Percentiles rank a stretch among this genome's conserved stretches.
These are phyloP conservation scores for Dolichoris vasculosae DNA, from an alignment of 1,140 invertebrate species.

Conservation along the genomic window DNA sequence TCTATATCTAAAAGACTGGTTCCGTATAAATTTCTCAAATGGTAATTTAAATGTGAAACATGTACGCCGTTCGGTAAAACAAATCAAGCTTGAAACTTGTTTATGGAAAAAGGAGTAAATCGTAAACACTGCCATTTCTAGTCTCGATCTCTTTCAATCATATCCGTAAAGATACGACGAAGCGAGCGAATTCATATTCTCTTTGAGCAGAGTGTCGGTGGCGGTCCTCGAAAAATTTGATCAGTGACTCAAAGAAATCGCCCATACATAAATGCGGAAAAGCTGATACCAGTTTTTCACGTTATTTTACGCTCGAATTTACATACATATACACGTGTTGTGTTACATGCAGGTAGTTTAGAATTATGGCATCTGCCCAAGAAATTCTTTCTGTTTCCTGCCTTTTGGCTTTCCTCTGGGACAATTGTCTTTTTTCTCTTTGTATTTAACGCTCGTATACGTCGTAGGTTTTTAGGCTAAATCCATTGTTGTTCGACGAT, in stretches of 20 bases:
- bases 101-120: not conserved
- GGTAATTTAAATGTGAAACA: not conserved
- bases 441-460: not conserved
- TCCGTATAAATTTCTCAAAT: not conserved
- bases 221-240: not conserved
- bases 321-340: not conserved
- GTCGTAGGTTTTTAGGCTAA: slow-evolving; percentile 19
- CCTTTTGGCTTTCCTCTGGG: not conserved
- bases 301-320: not conserved
- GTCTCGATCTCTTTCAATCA: not conserved
- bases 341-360: not conserved
- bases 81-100: not conserved
- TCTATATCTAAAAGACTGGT: too few species aligned
- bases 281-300: not conserved
- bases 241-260: not conserved
- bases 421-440: slow-evolving; percentile 1
- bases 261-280: not conserved
- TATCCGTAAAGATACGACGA: not conserved
- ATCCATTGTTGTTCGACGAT: slow-evolving; percentile 21
- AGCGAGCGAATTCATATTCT: not conserved
- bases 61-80: not conserved
- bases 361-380: slow-evolving; percentile 28
- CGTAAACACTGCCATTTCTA: not conserved
- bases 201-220: not conserved
- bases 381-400: not conserved